Evolutionary conservation across 2,888 invertebrate species (phyloP), one percentile per base, ranked within the genome.

Genomic region (Thymelicus lineola): DNA sequence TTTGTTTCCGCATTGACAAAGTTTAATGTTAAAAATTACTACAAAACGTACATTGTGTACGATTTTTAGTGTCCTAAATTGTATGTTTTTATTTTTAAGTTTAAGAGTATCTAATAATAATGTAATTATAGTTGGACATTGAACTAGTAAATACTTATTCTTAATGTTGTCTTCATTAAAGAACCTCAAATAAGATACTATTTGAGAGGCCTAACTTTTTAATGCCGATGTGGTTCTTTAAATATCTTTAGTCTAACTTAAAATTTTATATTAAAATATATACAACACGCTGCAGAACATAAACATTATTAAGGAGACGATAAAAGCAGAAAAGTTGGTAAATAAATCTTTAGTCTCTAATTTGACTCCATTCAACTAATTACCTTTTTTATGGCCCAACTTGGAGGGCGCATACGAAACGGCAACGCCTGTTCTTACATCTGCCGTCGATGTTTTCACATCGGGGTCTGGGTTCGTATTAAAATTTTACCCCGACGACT

Each of bases 401-500:
- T 62, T 48, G 71, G 61, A 35, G 62, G 71, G 74, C 73, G 75
- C 71, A 70, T 69, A 71, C 66, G 61, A 68, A 71, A 72, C 72
- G 70, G 73, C 68, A 58, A 65, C 66, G 66, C 63, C 64, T 72
- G 71, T 75, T 75, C 75, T 75, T 77, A 79, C 79, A 80, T 78
- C 80, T 80, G 77, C 77, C 79, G 77, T 79, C 79, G 79, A 81
- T 86, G 84, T 88, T 87, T 86, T 85, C 83, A 79, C 83, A 84
- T 86, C 79, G 78, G 73, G 75, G 79, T 17, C 69, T 20, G 42
- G 63, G 69, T 77, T 45, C 82, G 86, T 81, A 81, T 86, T 87
- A 86, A 86, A 87, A 88, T 86, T 86, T 84, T 80, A 81, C 81
- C 76, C 81, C 79, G 76, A 72, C 74, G 81, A 85, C 82, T 86